Conservation (phyloP, 2,797 vertebrate species). For the Lagorchestes hirsutus region DNA sequence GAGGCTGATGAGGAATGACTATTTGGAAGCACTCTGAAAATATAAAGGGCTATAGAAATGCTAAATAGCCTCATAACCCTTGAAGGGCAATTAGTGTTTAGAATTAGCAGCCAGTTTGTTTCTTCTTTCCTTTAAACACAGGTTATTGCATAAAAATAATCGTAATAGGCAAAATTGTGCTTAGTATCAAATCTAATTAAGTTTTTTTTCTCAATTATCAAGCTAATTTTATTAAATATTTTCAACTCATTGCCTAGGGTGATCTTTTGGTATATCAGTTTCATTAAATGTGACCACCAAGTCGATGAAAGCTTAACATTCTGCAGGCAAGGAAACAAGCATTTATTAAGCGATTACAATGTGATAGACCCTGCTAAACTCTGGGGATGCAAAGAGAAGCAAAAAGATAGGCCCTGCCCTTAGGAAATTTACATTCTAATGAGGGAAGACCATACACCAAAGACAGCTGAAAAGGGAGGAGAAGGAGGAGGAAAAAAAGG, state of each 20-base stretch:
- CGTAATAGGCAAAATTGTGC: slow-evolving; percentile 14
- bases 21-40: slow-evolving; percentile 21
- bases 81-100: slow-evolving; percentile 39
- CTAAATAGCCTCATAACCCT: slow-evolving; percentile 27
- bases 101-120: slow-evolving; percentile 36
- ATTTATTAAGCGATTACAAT: background rate
- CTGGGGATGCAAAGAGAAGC: background rate
- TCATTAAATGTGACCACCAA: background rate
- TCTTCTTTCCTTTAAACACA: slow-evolving; percentile 44
- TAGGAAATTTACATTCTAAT: background rate
- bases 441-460: background rate
- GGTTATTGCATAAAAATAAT: slow-evolving; percentile 19
- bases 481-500: background rate
- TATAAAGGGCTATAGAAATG: slow-evolving; percentile 29
- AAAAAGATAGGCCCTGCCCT: background rate
- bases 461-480: background rate
- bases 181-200: slow-evolving; percentile 7
- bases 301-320: background rate
- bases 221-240: slow-evolving; percentile 22
- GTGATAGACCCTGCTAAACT: background rate
- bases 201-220: background rate
- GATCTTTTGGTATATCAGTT: background rate
- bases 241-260: background rate
- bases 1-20: slow-evolving; percentile 11
- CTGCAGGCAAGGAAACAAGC: background rate